Evolutionary conservation across 2,797 vertebrate species (phyloP), one percentile per base, ranked within the genome.

Genomic region (Sebastes iracundus): DNA sequence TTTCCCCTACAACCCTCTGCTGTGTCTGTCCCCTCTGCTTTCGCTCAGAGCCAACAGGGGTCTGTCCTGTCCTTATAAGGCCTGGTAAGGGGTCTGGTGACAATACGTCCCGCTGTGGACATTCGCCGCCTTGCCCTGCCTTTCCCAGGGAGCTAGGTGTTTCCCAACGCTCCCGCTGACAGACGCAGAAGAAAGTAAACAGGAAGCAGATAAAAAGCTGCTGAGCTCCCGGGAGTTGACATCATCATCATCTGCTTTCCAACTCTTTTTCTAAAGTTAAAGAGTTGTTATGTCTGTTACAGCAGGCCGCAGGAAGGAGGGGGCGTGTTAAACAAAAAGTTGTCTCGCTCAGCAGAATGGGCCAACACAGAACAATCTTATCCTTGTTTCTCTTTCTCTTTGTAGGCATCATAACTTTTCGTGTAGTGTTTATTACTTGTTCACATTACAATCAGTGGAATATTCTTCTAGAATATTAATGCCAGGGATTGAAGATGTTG

Each of bases 41-140:
- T 84, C 66, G 0, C 77, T 75, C 66, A 59, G 81, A 71, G 46
- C 58, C 53, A 8, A 4, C 59, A 46, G 70, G 63, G 68, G 56
- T 69, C 82, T 91, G 72, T 87, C 93, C 93, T 92, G 77, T 87
- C 93, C 93, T 92, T 95, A 90, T 90, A 93, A 87, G 93, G 93
- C 63, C 80, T 52, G 27, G 22, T 38, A 9, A 79, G 80, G 77
- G 84, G 72, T 80, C 87, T 86, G 82, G 68, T 87, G 88, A 93
- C 89, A 92, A 91, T 90, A 28, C 87, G 53, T 60, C 83, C 81
- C 61, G 68, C 72, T 79, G 83, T 81, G 82, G 83, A 86, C 81
- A 75, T 85, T 75, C 63, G 23, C 78, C n/a, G n/a, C 71, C 9
- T 32, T 62, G 75, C 77, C 55, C 83, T 52, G 70, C 49, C 68